A percentile compares a stretch with the other conserved stretches of the same genome.
Evolutionary conservation across 2,113 vertebrate genomes (phyloP).

Genomic region (Xiphophorus maculatus): DNA sequence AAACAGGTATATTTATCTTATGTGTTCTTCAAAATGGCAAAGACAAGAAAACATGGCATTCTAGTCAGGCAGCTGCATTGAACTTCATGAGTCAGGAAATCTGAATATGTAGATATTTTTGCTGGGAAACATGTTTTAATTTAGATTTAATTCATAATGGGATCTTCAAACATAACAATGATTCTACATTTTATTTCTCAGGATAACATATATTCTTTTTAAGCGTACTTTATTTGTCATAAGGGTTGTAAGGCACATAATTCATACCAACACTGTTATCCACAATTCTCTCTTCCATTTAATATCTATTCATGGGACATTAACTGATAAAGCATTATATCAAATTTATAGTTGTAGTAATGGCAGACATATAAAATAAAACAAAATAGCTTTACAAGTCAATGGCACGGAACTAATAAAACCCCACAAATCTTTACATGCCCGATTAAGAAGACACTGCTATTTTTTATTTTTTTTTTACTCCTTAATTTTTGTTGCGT

Average conservation of each 20-base stretch:
- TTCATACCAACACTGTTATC: not conserved
- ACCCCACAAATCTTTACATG: slow-evolving; percentile 13
- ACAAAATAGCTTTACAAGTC: slow-evolving; percentile 27
- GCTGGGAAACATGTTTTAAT: not conserved
- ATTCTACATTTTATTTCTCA: not conserved
- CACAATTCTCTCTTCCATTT: not conserved
- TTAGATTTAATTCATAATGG: not conserved
- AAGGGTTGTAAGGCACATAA: slow-evolving; percentile 1
- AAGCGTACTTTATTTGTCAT: not conserved
- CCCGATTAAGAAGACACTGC: slow-evolving; percentile 16
- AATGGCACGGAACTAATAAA: slow-evolving; percentile 18
- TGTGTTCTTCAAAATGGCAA: not conserved
- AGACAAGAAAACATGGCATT: not conserved
- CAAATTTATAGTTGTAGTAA: slow-evolving; percentile 18
- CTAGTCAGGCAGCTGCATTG: not conserved
- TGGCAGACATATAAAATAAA: slow-evolving; percentile 19
- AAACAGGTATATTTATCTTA: not conserved
- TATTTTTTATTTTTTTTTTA: slow-evolving; percentile 4
- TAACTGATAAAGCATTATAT: slow-evolving; percentile 22
- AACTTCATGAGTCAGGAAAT: too few species aligned
- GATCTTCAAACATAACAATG: not conserved
- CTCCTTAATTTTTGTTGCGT: slow-evolving; percentile 7
- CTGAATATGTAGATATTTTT: too few species aligned
- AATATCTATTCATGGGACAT: slow-evolving; percentile 20
- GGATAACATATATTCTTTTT: slow-evolving; percentile 1